A percentile compares a stretch with the other conserved stretches of the same genome.
phyloP scores from a whole-genome alignment of 2,113 vertebrate genomes.

The Phrynocephalus versicolor region DNA sequence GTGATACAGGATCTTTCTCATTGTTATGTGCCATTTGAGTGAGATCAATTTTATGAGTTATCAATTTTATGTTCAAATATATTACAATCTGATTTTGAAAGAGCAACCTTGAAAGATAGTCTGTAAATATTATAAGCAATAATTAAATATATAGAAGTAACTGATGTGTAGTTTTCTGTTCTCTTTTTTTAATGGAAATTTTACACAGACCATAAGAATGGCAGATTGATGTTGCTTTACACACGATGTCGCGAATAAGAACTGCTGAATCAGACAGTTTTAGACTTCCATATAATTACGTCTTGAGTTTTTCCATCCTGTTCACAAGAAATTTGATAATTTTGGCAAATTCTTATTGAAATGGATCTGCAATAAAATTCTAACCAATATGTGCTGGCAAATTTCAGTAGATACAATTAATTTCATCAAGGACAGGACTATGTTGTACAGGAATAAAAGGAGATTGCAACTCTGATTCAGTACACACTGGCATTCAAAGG shows the following conservation, averaged over 20 bases:
- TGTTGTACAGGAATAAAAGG: not conserved
- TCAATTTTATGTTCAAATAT: not conserved
- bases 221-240: not conserved
- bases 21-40: too few relatives aligned
- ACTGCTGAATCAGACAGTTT: not conserved
- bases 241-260: not conserved
- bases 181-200: not conserved
- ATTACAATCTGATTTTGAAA: not conserved
- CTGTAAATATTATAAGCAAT: not conserved
- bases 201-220: not conserved
- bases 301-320: not conserved
- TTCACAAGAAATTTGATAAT: not conserved
- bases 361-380: not conserved
- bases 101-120: too few relatives aligned
- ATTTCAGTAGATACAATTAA: not conserved
- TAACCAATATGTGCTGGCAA: not conserved
- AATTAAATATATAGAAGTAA: too few relatives aligned
- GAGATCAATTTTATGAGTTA: not conserved
- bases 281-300: not conserved
- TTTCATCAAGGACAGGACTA: too few relatives aligned
- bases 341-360: too few relatives aligned
- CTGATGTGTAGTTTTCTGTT: too few relatives aligned
- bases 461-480: not conserved
- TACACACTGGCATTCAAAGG: not conserved
- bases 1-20: too few relatives aligned